These are phyloP conservation scores for Threskiornis aethiopicus DNA, from an alignment of 2,797 vertebrate genomes.

Conservation along the genomic window DNA sequence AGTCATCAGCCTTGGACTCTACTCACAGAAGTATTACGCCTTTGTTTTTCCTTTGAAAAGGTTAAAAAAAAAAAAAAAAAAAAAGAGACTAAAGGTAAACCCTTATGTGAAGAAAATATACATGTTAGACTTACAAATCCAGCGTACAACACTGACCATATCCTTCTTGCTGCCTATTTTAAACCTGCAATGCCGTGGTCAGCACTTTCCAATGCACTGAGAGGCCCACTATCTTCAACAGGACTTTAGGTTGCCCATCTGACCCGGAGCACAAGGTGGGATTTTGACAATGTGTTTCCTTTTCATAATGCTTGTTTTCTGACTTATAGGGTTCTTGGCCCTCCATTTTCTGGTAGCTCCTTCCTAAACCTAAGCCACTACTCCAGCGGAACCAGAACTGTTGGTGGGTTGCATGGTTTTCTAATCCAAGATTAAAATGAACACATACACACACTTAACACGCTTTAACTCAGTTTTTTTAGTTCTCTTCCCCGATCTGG, in stretches of 20 bases:
- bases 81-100: not conserved
- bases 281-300: not conserved
- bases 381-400: not conserved
- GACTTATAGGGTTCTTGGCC: not conserved
- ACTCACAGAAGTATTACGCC: rapidly evolving
- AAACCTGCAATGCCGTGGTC: not conserved
- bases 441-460: not conserved
- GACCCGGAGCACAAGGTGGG: rapidly evolving
- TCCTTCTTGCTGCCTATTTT: not conserved
- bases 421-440: not conserved
- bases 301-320: not conserved
- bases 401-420: not conserved
- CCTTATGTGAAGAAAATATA: not conserved
- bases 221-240: not conserved
- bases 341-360: not conserved
- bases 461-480: not conserved
- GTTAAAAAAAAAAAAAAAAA: not conserved
- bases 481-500: not conserved
- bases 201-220: not conserved
- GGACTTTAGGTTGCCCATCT: not conserved
- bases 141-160: not conserved
- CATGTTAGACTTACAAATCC: not conserved
- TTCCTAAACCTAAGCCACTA: not conserved
- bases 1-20: not conserved
- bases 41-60: not conserved